phyloP scores from a whole-genome alignment of 2,888 invertebrate genomes.

The Lepidocyrtinus sp. region DNA sequence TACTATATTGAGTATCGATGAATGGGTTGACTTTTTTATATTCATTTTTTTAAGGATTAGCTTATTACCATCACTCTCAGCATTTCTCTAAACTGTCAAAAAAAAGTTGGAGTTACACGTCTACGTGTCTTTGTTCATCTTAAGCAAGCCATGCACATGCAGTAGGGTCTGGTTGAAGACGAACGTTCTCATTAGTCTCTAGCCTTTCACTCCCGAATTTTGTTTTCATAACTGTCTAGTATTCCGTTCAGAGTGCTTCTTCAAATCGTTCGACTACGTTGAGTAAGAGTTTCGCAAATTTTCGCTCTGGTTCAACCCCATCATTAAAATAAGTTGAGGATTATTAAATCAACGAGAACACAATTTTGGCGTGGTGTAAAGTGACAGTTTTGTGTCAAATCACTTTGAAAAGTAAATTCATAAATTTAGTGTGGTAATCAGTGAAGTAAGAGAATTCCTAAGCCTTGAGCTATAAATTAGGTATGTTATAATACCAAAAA shows the following conservation, averaged over 20 bases:
- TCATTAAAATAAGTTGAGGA: too few species aligned
- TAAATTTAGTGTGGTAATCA: background rate
- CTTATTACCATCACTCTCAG: background rate
- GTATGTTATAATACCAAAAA: too few species aligned
- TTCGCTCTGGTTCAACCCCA: too few species aligned
- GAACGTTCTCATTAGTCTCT: background rate
- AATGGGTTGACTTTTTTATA: slow-evolving; percentile 16
- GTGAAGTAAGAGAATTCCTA: background rate
- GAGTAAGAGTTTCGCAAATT: too few species aligned
- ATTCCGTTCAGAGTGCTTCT: too few species aligned
- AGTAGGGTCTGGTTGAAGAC: background rate
- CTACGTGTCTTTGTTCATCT: background rate
- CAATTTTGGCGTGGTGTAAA: background rate
- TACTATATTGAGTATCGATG: background rate
- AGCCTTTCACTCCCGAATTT: background rate
- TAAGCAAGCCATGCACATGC: background rate
- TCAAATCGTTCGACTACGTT: too few species aligned
- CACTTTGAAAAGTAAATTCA: background rate
- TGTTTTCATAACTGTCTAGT: too few species aligned
- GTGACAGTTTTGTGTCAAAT: background rate
- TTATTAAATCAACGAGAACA: too few species aligned
- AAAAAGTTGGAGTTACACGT: background rate
- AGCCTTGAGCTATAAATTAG: background rate
- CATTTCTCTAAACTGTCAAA: slow-evolving; percentile 20
- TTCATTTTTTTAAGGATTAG: slow-evolving; percentile 7